A percentile compares a stretch with the other conserved stretches of the same genome.
phyloP scores from a whole-genome alignment of 2,113 vertebrate species.

The Etia nguti region DNA sequence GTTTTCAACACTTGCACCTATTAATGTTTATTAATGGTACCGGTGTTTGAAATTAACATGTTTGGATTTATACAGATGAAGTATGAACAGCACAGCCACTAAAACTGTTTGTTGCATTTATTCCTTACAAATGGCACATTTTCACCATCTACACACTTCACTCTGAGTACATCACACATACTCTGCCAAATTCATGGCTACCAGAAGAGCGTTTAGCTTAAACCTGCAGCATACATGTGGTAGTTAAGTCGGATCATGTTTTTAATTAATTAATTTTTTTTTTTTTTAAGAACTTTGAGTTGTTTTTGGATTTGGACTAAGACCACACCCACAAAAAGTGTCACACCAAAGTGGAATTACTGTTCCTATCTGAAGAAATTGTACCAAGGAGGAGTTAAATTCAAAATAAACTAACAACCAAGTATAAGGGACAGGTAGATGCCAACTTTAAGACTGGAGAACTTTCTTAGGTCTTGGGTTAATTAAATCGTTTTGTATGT shows the following conservation, averaged over 20 bases:
- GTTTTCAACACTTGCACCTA: neutral
- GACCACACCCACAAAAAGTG: fast-evolving
- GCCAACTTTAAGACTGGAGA: neutral
- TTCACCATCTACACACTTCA: neutral
- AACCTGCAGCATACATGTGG: neutral
- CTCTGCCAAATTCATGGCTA: neutral
- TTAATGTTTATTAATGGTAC: neutral
- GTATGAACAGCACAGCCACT: neutral
- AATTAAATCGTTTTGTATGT: fast-evolving
- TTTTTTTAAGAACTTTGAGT: neutral
- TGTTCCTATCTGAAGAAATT: neutral
- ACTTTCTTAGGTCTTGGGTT: neutral
- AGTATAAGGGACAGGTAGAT: neutral
- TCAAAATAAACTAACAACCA: neutral
- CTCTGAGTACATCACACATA: neutral
- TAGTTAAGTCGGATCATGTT: fast-evolving
- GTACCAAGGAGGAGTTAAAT: fast-evolving
- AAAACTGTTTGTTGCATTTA: neutral
- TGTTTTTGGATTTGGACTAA: neutral
- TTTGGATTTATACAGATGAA: neutral
- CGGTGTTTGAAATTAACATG: fast-evolving
- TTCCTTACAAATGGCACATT: neutral
- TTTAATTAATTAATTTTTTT: neutral
- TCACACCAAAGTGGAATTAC: neutral
- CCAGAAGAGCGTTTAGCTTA: neutral